Base-by-base conservation (phyloP, 2,888 invertebrate genomes). In the Thymelicus lineola region DNA sequence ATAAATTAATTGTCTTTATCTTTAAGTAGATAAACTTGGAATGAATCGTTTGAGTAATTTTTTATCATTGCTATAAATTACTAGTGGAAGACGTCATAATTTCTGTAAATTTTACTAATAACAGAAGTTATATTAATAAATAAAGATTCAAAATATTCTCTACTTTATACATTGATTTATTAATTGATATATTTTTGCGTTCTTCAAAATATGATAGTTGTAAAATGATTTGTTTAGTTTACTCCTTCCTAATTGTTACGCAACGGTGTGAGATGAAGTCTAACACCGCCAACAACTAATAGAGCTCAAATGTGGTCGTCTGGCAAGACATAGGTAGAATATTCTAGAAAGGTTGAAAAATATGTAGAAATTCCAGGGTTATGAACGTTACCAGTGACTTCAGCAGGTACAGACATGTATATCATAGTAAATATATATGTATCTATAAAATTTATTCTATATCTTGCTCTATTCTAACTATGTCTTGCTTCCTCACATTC, bases 401-500 rank as follows among this genome's bases (percentile, higher is more conserved):
- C 82, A 83, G 66, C 87, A 91, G 91, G 91, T 91, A 90, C 76
- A 75, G 28, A 69, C 71, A 59, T 73, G 71, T 78, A 72, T 78
- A 75, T n/a, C n/a, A n/a, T 75, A 70, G 75, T 74, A 72, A 73
- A 72, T 73, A 80, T 79, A 81, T 81, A 79, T 76, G 55, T 77
- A 73, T 76, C 73, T 82, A 66, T 80, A 77, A 79, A 77, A 76
- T 79, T 73, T 83, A 75, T 81, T 10, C 63, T 81, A 76, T 82
- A 75, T 84, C 78, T 80, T 82, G 85, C 89, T 89, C 83, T 85
- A 72, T 82, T 87, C 89, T 93, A 92, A 91, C 91, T 93, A 93
- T 93, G 93, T 93, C 93, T 93, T 93, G 93, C 93, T 93, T 92
- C 80, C 86, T 90, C 86, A 89, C 90, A 88, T 88, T 53, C 83